These are phyloP conservation scores for Zhengitettix transpicula DNA, from an alignment of 2,888 invertebrate species.

Conservation along the genomic window DNA sequence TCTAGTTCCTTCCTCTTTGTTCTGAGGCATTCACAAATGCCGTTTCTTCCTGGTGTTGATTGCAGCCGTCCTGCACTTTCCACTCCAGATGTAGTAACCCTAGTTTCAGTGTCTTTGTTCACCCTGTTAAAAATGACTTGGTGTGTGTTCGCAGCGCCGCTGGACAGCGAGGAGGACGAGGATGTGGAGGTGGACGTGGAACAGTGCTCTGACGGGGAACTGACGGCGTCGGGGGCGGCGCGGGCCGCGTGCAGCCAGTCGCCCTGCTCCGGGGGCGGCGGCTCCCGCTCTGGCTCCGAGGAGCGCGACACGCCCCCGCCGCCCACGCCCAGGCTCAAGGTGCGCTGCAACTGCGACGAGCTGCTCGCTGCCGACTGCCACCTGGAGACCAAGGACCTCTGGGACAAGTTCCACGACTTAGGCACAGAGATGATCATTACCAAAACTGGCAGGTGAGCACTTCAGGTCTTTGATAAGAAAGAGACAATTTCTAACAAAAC, in stretches of 20 bases:
- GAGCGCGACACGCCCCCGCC: conserved; percentile 9
- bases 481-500: too few relatives aligned
- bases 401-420: conserved; percentile 63
- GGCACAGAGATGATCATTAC: conserved; percentile 79
- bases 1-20: too few relatives aligned
- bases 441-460: conserved; percentile 57
- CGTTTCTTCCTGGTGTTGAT: too few relatives aligned
- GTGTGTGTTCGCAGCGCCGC: background rate
- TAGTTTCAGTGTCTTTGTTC: too few relatives aligned
- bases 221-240: conserved; percentile 3
- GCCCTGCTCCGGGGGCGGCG: conserved; percentile 6
- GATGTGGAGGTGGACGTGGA: conserved; percentile 56
- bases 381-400: conserved; percentile 63
- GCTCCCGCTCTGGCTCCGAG: conserved; percentile 10
- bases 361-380: conserved; percentile 48
- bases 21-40: too few relatives aligned
- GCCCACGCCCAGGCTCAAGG: conserved; percentile 20
- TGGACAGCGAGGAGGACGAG: conserved; percentile 28
- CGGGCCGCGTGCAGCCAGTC: conserved; percentile 4
- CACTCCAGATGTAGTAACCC: too few relatives aligned
- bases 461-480: background rate
- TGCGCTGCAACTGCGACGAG: conserved; percentile 49
- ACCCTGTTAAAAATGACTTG: too few relatives aligned
- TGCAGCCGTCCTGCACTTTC: too few relatives aligned
- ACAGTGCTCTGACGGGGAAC: conserved; percentile 49